Evolutionary conservation across 1,140 invertebrate species (phyloP), one percentile per base, ranked within the genome.

Genomic region (Cotesia glomerata): DNA sequence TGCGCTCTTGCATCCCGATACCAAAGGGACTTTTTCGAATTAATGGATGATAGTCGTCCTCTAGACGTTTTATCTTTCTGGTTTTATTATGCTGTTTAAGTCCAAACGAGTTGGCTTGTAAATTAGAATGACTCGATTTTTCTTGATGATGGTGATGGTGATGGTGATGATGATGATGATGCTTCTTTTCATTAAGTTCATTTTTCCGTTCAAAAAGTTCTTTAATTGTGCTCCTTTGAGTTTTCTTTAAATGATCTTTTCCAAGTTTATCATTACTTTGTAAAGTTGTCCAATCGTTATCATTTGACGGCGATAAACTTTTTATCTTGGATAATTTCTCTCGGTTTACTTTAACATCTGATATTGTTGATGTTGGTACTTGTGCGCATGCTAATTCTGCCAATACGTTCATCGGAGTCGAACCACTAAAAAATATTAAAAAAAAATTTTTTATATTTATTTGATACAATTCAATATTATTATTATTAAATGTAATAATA

Each of bases 131-230:
- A 56, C 75, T 77, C 3, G 74, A 71, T 18, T 78, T 81, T 32
- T 82, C 79, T 5, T 73, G 64, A 7, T 74, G 67, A 64, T 74
- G 39, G 1, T 39, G 39, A 5, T 45, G 39, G 1, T 45, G 39
- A 45, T 45, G 11, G 5, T 45, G 39, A 5, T 45, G 39, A 7
- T 45, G 39, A 45, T 45, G 39, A 11, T 45, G 39, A 11, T 45
- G 58, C 9, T 83, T 87, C 1, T 82, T 77, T 1, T 86, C 83
- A 34, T 85, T 83, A 0, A 85, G 54, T 51, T 85, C 85, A 16
- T 86, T 86, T 45, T 87, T 87, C 0, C 82, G 78, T n/a, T 87
- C 85, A 51, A 87, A 87, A 0, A 87, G 68, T 62, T 87, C 85
- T 56, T 85, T 85, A 5, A 87, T 87, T 0, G 86, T 81, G 54